Percentiles rank a stretch among this genome's conserved stretches.
phyloP scores from a whole-genome alignment of 1,140 invertebrate species.

The Drosophila funebris region DNA sequence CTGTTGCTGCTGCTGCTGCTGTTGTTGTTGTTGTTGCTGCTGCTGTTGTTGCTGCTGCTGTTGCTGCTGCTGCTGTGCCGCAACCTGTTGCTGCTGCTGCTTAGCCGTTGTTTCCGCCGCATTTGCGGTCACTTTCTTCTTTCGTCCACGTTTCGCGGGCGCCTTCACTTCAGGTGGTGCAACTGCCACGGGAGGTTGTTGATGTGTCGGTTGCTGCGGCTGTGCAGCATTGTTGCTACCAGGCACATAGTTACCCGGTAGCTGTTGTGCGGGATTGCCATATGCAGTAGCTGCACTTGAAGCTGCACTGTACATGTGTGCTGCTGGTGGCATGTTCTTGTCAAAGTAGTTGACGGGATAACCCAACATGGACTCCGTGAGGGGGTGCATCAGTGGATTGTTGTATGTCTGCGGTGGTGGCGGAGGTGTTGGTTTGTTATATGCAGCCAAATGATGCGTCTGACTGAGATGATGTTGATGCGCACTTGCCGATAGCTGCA shows the following conservation, averaged over 20 bases:
- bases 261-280: conserved; percentile 70
- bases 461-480: conserved; percentile 77
- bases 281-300: conserved; percentile 57
- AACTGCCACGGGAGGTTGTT: conserved; percentile 16
- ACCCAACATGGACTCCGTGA: conserved; percentile 65
- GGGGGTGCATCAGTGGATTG: conserved; percentile 71
- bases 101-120: conserved; percentile 69
- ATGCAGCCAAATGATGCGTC: conserved; percentile 73
- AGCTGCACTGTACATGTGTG: conserved; percentile 77
- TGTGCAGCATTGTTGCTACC: conserved; percentile 51
- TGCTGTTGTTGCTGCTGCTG: conserved; percentile 50
- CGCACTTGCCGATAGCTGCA: conserved; percentile 49
- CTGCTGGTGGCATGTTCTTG: conserved; percentile 77
- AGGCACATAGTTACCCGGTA: conserved; percentile 73
- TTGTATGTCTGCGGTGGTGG: conserved; percentile 76
- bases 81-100: conserved; percentile 48
- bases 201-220: conserved; percentile 41
- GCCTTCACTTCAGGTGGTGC: conserved; percentile 63
- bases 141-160: conserved; percentile 75
- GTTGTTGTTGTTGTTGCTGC: conserved; percentile 33
- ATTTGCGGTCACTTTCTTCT: conserved; percentile 74
- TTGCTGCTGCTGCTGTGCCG: conserved; percentile 30
- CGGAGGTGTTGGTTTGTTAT: conserved; percentile 73
- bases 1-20: conserved; percentile 51
- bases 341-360: conserved; percentile 76